Base-by-base conservation (phyloP, 1,140 invertebrate species). In the Theocolax elegans region DNA sequence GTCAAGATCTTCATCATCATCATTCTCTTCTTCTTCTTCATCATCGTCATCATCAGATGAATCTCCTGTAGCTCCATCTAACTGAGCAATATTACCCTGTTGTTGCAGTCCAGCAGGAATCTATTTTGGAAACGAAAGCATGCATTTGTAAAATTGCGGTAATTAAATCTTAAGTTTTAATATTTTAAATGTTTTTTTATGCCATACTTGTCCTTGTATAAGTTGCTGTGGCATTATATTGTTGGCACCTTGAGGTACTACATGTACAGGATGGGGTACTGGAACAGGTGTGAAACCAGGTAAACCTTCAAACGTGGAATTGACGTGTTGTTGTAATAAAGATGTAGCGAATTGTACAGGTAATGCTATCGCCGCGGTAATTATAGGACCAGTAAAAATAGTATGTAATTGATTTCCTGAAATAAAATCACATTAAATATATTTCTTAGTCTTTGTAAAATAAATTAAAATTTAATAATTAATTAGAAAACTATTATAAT, bases 321-420 rank as follows among this genome's bases (percentile, higher is more conserved):
- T 95, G 2, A 97, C 93, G 82, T 96, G 94, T 78, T 95, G 92
- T 77, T 95, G 94, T 19, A 96, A 87, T 67, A 94, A 86, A 17
- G 91, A 90, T 1, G 92, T 92, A 54, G 95, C 93, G 77, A 94
- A 80, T 35, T 90, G 89, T 65, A 91, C 89, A 27, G 94, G 93
- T 71, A 95, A 87, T 75, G 90, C 89, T 89, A 96, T 94, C 49
- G 94, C 95, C 1, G 93, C 93, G 77, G 93, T 92, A 72, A 96
- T 95, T 35, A 95, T 90, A 27, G 93, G 92, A 27, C 93, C 93
- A 21, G 92, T 93, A 62, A 96, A 87, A 59, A 93, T 90, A 79
- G 87, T 86, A 62, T 89, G 89, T 23, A 91, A 73, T 71, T 90
- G 88, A 77, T 89, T 89, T 27, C 87, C 89, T 83, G 79, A 75